phyloP scores from a whole-genome alignment of 2,113 vertebrate genomes.

The Bambusicola thoracicus region DNA sequence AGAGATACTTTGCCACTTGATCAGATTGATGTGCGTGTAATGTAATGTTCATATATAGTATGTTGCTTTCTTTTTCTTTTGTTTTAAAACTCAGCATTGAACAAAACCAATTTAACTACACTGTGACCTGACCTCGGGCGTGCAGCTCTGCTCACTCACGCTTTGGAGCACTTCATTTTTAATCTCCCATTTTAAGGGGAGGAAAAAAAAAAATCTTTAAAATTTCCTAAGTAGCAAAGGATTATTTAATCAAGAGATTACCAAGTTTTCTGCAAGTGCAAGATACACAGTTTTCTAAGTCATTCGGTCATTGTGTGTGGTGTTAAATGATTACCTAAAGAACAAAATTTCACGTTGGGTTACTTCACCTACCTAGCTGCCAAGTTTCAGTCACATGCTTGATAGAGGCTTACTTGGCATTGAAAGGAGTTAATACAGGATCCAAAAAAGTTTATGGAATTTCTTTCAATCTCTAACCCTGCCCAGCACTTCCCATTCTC shows the following conservation, averaged over 20 bases:
- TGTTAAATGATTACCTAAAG: slow-evolving; percentile 61
- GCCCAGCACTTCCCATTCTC: neutral
- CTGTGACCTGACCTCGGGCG: neutral
- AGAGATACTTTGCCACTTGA: neutral
- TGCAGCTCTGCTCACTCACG: neutral
- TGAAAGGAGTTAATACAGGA: neutral
- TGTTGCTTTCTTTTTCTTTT: neutral
- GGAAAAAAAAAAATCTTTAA: neutral
- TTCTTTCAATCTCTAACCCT: slow-evolving; percentile 27
- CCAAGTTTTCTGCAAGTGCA: neutral
- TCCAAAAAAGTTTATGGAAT: slow-evolving; percentile 27
- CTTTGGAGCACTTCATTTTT: neutral
- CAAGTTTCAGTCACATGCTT: slow-evolving; percentile 66
- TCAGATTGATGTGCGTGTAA: neutral
- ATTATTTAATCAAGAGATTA: neutral
- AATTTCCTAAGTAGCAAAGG: neutral
- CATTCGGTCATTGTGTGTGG: neutral
- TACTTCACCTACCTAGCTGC: slow-evolving; percentile 36
- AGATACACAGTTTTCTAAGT: neutral
- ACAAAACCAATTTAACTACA: neutral
- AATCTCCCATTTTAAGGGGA: neutral
- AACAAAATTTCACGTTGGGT: slow-evolving; percentile 48
- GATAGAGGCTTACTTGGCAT: neutral
- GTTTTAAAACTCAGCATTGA: neutral
- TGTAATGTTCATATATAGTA: neutral